Percentiles rank a stretch among this genome's conserved stretches.
These are phyloP conservation scores for Alouatta palliata DNA, from an alignment of 2,113 vertebrate species.

Conservation along the genomic window DNA sequence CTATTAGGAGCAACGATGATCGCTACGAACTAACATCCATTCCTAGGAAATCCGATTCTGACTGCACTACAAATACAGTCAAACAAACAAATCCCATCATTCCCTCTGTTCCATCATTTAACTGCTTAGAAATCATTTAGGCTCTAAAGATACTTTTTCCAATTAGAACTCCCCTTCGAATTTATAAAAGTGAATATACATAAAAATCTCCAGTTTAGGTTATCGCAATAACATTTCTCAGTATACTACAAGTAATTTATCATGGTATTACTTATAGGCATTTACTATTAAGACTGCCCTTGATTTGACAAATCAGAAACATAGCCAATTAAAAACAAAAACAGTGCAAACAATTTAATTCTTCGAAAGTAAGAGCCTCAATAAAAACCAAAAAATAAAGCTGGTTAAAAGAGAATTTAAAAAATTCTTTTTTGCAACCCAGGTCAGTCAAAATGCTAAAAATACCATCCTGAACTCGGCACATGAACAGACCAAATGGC, in stretches of 20 bases:
- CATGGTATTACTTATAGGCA: not conserved
- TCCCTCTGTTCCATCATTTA: slow-evolving; percentile 10
- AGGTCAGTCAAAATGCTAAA: slow-evolving; percentile 23
- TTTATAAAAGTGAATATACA: slow-evolving; percentile 32
- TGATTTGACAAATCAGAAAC: slow-evolving; percentile 41
- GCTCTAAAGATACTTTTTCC: slow-evolving; percentile 24
- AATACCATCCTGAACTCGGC: slow-evolving; percentile 10
- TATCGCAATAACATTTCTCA: not conserved
- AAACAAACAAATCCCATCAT: slow-evolving; percentile 45
- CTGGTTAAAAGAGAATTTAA: not conserved
- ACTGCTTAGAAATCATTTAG: slow-evolving; percentile 50
- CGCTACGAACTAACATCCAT: not conserved
- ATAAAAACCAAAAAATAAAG: slow-evolving; percentile 10
- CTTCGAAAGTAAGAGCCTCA: slow-evolving; percentile 44
- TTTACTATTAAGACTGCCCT: not conserved
- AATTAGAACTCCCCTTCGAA: not conserved
- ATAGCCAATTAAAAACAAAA: slow-evolving; percentile 41
- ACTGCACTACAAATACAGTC: slow-evolving; percentile 1
- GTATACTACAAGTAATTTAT: not conserved
- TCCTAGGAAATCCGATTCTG: slow-evolving; percentile 46
- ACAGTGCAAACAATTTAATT: slow-evolving; percentile 22
- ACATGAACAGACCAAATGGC: not conserved
- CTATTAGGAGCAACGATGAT: not conserved
- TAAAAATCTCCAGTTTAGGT: slow-evolving; percentile 11
- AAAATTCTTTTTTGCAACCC: not conserved